Conservation (phyloP, 2,113 vertebrate species). For the Rhadina sibilatrix region DNA sequence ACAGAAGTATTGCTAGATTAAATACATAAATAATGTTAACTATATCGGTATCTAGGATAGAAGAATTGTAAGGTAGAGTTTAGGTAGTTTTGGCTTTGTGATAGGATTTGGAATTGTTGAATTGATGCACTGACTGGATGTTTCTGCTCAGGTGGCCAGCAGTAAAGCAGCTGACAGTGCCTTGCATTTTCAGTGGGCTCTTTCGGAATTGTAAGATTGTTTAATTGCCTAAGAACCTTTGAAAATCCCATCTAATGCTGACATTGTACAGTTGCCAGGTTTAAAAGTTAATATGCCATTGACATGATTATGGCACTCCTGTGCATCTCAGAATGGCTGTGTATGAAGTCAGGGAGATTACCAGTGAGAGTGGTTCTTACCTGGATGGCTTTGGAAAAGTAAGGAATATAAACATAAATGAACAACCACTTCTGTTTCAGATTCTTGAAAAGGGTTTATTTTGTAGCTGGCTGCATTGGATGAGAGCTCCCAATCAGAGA, state of each 20-base stretch:
- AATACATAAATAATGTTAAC: not conserved
- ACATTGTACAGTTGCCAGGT: not conserved
- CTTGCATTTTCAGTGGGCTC: not conserved
- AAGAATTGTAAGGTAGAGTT: not conserved
- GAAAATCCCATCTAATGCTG: not conserved
- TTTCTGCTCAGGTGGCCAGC: not conserved
- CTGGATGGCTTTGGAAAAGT: not conserved
- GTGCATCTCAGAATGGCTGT: not conserved
- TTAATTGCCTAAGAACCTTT: not conserved
- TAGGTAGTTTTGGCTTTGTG: not conserved
- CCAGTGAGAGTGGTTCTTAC: not conserved
- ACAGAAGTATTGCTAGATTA: not conserved
- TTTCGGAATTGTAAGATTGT: not conserved
- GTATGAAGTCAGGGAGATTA: not conserved
- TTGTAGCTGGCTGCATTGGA: not conserved
- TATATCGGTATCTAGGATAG: not conserved
- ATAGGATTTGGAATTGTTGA: not conserved
- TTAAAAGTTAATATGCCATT: not conserved
- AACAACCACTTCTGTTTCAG: not conserved
- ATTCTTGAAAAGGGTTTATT: not conserved
- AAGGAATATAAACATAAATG: not conserved
- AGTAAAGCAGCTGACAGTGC: not conserved
- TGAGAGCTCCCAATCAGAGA: not conserved
- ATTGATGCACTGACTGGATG: not conserved
- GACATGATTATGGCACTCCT: not conserved